Conservation (phyloP, 2,113 vertebrate genomes). For the Nipponia nippon region DNA sequence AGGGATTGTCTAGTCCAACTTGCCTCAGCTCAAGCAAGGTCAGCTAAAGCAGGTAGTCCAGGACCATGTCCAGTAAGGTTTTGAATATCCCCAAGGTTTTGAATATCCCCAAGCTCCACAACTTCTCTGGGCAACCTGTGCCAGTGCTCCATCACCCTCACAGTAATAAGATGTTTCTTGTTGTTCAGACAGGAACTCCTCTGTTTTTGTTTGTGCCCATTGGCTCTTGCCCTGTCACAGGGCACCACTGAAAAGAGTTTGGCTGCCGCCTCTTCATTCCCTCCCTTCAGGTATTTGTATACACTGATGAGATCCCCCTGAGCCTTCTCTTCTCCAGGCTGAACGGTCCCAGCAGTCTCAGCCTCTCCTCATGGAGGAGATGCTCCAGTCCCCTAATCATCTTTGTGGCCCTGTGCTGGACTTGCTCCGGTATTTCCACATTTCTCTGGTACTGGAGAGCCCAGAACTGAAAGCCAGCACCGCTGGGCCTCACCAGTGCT, state of each 20-base stretch:
- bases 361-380: neutral
- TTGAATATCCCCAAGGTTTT: neutral
- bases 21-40: neutral
- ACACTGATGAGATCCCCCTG: neutral
- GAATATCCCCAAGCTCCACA: neutral
- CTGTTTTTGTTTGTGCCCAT: neutral
- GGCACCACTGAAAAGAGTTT: neutral
- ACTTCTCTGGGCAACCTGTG: neutral
- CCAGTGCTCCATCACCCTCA: neutral
- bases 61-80: neutral
- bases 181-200: neutral
- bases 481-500: fast-evolving
- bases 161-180: neutral
- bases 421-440: neutral
- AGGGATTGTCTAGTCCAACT: neutral
- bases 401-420: neutral
- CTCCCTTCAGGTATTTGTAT: neutral
- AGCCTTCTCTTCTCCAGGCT: neutral
- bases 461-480: neutral
- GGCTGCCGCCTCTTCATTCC: neutral
- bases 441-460: neutral
- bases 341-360: neutral
- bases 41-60: neutral
- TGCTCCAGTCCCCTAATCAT: neutral
- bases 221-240: neutral